Evolutionary conservation across 2,888 invertebrate species (phyloP).

Genomic region (Drosophila melanosoma): DNA sequence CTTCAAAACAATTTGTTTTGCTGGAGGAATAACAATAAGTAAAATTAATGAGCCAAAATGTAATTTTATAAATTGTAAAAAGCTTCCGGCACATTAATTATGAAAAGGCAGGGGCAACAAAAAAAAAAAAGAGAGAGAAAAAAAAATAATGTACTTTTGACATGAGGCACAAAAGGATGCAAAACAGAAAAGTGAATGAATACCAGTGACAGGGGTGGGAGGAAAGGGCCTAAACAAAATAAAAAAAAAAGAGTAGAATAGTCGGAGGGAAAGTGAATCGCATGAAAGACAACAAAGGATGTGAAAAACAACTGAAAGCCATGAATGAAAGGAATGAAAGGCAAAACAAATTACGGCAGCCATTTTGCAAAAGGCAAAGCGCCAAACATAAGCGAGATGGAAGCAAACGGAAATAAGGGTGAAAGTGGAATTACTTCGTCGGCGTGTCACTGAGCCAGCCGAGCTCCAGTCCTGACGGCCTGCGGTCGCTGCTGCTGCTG

Average conservation of each 20-base stretch:
- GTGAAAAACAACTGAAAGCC: constrained; percentile 40
- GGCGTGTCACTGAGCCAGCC: constrained; percentile 59
- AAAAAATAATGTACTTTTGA: constrained; percentile 34
- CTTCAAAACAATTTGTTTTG: constrained; percentile 67
- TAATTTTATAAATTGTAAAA: constrained; percentile 79
- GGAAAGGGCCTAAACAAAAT: constrained; percentile 20
- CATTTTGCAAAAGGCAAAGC: constrained; percentile 66
- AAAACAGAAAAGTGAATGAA: constrained; percentile 46
- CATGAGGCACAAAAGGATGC: constrained; percentile 30
- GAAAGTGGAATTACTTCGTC: constrained; percentile 81
- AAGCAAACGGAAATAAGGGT: constrained; percentile 64
- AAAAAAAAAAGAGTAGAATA: neutral
- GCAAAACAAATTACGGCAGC: constrained; percentile 76
- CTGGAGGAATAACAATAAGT: constrained; percentile 64
- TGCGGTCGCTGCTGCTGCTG: constrained; percentile 36
- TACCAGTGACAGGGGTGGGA: constrained; percentile 6
- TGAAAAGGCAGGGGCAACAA: constrained; percentile 35
- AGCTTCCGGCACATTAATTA: constrained; percentile 76
- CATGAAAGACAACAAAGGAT: constrained; percentile 54
- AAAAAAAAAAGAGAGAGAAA: constrained; percentile 18
- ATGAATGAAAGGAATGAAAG: constrained; percentile 66
- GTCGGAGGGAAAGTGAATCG: constrained; percentile 68
- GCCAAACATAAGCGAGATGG: constrained; percentile 22
- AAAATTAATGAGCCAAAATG: constrained; percentile 78
- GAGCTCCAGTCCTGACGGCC: constrained; percentile 12